phyloP scores from a whole-genome alignment of 2,113 vertebrate species.

The Forbesichthys agassizii region DNA sequence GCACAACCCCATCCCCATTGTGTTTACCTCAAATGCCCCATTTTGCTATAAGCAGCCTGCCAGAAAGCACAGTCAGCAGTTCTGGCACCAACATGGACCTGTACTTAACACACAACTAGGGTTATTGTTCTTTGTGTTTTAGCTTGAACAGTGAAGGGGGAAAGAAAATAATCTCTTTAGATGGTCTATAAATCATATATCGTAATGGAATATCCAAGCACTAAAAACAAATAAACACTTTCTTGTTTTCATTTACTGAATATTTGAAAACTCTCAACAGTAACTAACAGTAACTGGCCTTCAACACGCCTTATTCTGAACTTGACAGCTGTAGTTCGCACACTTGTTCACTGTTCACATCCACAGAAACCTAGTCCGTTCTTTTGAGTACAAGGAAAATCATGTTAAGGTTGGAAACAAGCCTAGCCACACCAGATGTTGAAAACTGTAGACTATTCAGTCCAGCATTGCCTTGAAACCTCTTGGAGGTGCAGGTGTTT shows the following conservation, averaged over 20 bases:
- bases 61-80: conserved; percentile 33
- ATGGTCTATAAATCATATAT: neutral
- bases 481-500: conserved; percentile 26
- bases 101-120: neutral
- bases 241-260: neutral
- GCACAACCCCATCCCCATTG: neutral
- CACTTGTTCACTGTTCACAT: conserved; percentile 14
- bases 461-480: conserved; percentile 3
- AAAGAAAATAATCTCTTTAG: neutral
- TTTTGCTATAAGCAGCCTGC: conserved; percentile 12
- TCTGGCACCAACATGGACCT: neutral
- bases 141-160: neutral
- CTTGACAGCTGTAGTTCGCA: conserved; percentile 36
- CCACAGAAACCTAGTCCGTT: conserved; percentile 17
- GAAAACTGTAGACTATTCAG: conserved; percentile 48
- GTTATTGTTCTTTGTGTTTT: neutral
- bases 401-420: conserved; percentile 48
- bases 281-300: neutral
- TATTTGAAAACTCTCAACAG: neutral
- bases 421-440: conserved; percentile 24
- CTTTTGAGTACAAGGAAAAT: neutral
- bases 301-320: conserved; percentile 33
- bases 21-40: conserved; percentile 16
- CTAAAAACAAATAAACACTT: too few species aligned
- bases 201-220: neutral